Evolutionary conservation across 2,797 vertebrate genomes (phyloP).

Genomic region (Diplodus puntazzo): DNA sequence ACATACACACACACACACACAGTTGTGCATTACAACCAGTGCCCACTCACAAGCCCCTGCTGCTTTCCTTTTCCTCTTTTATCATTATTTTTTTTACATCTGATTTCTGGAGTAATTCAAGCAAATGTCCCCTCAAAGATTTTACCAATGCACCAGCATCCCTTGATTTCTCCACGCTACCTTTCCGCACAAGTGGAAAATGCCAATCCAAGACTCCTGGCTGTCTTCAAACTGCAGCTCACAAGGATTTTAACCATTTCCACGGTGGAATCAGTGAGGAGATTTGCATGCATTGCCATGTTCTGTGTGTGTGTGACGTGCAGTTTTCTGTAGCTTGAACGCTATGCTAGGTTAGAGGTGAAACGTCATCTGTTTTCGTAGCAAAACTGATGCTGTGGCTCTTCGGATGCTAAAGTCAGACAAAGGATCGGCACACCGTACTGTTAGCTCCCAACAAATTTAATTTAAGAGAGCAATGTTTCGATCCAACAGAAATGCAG

Average conservation of each 20-base stretch:
- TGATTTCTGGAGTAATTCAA: constrained; percentile 55
- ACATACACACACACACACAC: constrained; percentile 61
- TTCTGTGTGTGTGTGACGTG: constrained; percentile 2
- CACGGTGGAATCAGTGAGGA: not conserved
- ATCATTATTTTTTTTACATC: constrained; percentile 16
- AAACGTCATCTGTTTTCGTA: not conserved
- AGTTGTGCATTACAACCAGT: constrained; percentile 52
- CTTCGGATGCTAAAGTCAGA: not conserved
- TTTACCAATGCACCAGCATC: constrained; percentile 14
- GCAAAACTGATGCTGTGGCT: not conserved
- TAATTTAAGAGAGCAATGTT: not conserved
- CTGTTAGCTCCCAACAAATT: not conserved
- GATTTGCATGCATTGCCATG: constrained; percentile 42
- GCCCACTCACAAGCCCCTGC: constrained; percentile 45
- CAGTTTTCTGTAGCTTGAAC: constrained; percentile 4
- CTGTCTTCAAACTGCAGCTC: constrained; percentile 43
- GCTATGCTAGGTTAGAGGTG: constrained; percentile 17
- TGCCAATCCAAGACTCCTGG: constrained; percentile 41
- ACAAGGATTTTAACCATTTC: constrained; percentile 28
- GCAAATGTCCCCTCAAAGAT: constrained; percentile 37
- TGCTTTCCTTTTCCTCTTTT: constrained; percentile 14
- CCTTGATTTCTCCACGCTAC: not conserved
- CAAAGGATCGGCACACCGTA: not conserved
- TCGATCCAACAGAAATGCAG: not conserved
- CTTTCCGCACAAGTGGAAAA: constrained; percentile 29